Percentiles rank a stretch among this genome's conserved stretches.
Evolutionary conservation across 2,797 vertebrate species (phyloP).

Genomic region (Thalassophryne amazonica): DNA sequence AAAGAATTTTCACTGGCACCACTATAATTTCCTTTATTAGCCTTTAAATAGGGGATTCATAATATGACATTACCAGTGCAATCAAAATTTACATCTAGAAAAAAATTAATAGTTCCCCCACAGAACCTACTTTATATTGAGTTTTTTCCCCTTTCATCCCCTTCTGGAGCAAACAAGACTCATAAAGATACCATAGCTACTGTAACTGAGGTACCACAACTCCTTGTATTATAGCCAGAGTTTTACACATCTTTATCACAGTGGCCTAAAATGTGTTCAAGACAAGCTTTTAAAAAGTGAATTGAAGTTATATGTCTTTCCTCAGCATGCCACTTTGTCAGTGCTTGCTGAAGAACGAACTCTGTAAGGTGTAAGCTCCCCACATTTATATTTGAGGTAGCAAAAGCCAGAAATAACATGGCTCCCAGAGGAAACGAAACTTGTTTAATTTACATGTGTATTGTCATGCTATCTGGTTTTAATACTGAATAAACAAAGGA

Average conservation of each 20-base stretch:
- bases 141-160: constrained; percentile 45
- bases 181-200: constrained; percentile 21
- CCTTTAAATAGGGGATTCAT: no score
- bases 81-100: no score
- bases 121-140: constrained; percentile 69
- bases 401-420: constrained; percentile 28
- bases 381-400: constrained; percentile 3
- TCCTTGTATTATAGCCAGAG: neutral
- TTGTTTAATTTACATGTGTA: constrained; percentile 7
- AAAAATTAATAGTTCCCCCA: constrained; percentile 66
- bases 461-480: constrained; percentile 19
- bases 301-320: constrained; percentile 8
- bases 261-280: constrained; percentile 25
- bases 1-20: no score
- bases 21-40: no score
- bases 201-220: neutral
- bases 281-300: constrained; percentile 10
- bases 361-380: constrained; percentile 27
- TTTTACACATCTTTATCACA: neutral
- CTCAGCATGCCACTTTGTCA: constrained; percentile 41
- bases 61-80: no score
- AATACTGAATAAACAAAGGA: constrained; percentile 16
- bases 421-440: constrained; percentile 11
- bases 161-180: constrained; percentile 42
- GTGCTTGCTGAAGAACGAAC: constrained; percentile 63